Evolutionary conservation across 2,888 invertebrate species (phyloP), one percentile per base, ranked within the genome.

Genomic region (Deroplatys truncata): DNA sequence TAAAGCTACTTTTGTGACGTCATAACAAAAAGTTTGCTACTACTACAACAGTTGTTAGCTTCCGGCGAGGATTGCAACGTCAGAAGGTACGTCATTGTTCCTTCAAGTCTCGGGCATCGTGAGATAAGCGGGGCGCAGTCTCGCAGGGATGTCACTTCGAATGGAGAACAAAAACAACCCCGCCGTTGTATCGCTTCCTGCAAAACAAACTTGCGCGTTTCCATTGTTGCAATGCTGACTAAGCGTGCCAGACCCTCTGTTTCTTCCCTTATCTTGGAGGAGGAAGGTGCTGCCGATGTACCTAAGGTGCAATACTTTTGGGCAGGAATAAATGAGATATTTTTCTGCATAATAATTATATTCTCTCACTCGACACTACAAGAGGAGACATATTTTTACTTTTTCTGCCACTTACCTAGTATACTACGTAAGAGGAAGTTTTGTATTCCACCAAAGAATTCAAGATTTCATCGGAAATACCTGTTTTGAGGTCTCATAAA

Each of bases 61-160:
- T 85, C 82, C 87, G 87, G 87, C 82, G 31, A 82, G 56, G 56
- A 72, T 25, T 72, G 56, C 43, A 83, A 83, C 87, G 87, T 86
- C 87, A 87, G 82, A 35, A 72, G 87, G n/a, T 35, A 83, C 83
- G 82, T 87, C 87, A 87, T 87, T 87, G 87, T 87, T 72, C 20
- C 56, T 20, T 72, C 56, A 72, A 72, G 56, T 72, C 56, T 72
- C 56, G 56, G 56, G 56, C 56, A 72, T 72, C 56, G 15, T 7
- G 56, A 72, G 56, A 72, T 72, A 72, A 72, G 56, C 56, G 56
- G 20, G 56, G 56, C 20, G 56, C 20, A 72, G 56, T 56, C 56
- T 56, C 56, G 56, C 8, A 56, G 20, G 56, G 56, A 56, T 56
- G 56, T 56, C 56, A 56, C 16, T 56, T 56, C 56, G 56, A 72